Evolutionary conservation across 1,140 invertebrate genomes (phyloP).

Genomic region (Zophobas morio): DNA sequence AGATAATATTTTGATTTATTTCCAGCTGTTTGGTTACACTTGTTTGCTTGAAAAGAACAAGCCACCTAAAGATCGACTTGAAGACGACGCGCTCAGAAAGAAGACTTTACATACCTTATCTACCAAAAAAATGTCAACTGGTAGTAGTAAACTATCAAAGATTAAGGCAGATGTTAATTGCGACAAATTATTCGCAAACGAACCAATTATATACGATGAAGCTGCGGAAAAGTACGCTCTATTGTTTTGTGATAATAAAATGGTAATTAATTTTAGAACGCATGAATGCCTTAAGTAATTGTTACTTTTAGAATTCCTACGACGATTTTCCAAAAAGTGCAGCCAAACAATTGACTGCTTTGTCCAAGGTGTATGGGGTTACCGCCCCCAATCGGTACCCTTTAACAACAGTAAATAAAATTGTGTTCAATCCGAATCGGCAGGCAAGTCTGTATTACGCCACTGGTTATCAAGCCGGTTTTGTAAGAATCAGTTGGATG

Average conservation of each 20-base stretch:
- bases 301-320: conserved; percentile 48
- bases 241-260: conserved; percentile 60
- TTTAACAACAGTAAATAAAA: conserved; percentile 58
- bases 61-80: conserved; percentile 43
- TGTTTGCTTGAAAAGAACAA: conserved; percentile 53
- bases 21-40: conserved; percentile 55
- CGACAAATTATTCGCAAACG: conserved; percentile 20
- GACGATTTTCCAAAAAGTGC: conserved; percentile 51
- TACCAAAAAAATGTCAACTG: background rate
- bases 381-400: conserved; percentile 57
- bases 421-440: conserved; percentile 60
- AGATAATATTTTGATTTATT: background rate
- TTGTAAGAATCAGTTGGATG: conserved; percentile 58
- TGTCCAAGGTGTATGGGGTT: conserved; percentile 28
- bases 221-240: conserved; percentile 56
- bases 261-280: conserved; percentile 50
- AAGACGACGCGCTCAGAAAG: conserved; percentile 5
- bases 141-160: background rate
- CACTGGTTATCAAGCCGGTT: conserved; percentile 62
- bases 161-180: conserved; percentile 16
- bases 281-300: background rate
- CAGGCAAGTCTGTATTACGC: conserved; percentile 58
- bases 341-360: conserved; percentile 34
- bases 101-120: conserved; percentile 13
- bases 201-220: conserved; percentile 55